Evolutionary conservation across 2,797 vertebrate genomes (phyloP).

Genomic region (Triplophysa yarkandensis): DNA sequence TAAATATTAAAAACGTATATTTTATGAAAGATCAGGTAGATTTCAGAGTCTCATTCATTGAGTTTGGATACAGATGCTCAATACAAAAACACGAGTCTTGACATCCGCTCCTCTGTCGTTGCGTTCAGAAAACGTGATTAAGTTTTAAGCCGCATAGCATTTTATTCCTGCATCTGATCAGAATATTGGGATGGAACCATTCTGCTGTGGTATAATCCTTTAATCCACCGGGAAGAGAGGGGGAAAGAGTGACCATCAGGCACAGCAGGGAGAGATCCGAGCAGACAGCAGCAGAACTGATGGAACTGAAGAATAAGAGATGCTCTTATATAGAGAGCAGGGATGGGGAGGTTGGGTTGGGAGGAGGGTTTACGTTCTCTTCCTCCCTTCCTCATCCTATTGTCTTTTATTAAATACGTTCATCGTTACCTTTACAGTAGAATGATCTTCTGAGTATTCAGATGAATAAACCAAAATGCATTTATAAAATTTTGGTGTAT

Average conservation of each 20-base stretch:
- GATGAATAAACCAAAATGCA: too few relatives aligned
- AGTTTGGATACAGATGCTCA: too few relatives aligned
- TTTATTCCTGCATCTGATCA: slow-evolving; percentile 38
- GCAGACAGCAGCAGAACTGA: slow-evolving; percentile 26
- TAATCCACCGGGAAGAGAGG: slow-evolving; percentile 42
- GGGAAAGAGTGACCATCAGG: slow-evolving; percentile 21
- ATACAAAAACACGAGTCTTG: too few relatives aligned
- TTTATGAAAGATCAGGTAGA: too few relatives aligned
- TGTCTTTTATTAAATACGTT: too few relatives aligned
- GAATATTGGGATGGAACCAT: slow-evolving; percentile 35
- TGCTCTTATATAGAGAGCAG: slow-evolving; percentile 15
- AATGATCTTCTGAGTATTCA: too few relatives aligned
- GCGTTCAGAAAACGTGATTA: slow-evolving; percentile 13
- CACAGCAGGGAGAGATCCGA: slow-evolving; percentile 7
- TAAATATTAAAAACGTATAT: too few relatives aligned
- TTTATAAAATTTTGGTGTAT: too few relatives aligned
- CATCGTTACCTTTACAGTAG: too few relatives aligned
- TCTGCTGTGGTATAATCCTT: slow-evolving; percentile 46
- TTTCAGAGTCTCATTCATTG: too few relatives aligned
- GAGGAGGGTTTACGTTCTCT: slow-evolving; percentile 9
- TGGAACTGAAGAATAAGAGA: neutral
- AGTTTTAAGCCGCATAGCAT: slow-evolving; percentile 26
- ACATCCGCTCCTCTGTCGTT: neutral
- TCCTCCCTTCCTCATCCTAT: neutral
- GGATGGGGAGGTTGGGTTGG: neutral